Evolutionary conservation across 2,888 invertebrate species (phyloP).

Genomic region (Eilema caniola): DNA sequence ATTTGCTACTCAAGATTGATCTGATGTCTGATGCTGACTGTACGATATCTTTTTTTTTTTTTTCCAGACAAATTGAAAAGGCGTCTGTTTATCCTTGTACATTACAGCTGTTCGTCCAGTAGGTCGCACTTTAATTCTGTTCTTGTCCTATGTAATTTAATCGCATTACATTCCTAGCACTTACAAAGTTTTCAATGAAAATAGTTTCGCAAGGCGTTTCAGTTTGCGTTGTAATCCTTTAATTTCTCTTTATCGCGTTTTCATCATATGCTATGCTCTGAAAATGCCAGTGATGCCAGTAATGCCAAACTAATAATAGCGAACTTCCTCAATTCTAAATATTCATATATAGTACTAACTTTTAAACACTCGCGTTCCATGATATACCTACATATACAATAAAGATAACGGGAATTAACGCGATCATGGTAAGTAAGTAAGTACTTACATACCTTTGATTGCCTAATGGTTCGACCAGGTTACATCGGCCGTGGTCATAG

Average conservation of each 20-base stretch:
- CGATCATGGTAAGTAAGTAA: too few species aligned
- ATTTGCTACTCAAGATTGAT: too few species aligned
- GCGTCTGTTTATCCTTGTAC: neutral
- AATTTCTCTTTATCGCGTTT: neutral
- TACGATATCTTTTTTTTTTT: neutral
- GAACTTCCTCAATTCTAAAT: neutral
- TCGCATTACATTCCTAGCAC: neutral
- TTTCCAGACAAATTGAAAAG: neutral
- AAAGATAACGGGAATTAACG: too few species aligned
- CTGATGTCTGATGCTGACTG: too few species aligned
- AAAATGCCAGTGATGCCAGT: neutral
- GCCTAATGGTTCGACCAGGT: too few species aligned
- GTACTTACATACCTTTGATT: too few species aligned
- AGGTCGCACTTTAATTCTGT: neutral
- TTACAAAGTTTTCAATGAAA: slow-evolving; percentile 3
- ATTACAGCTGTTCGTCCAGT: neutral
- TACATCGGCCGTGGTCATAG: too few species aligned
- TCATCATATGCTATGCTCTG: neutral
- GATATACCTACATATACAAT: too few species aligned
- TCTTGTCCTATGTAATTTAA: neutral
- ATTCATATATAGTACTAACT: neutral
- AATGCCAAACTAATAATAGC: neutral
- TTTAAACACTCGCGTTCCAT: too few species aligned
- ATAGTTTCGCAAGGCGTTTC: neutral
- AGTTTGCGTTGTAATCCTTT: neutral